Evolutionary conservation across 2,888 invertebrate genomes (phyloP), one percentile per base, ranked within the genome.

Genomic region (Caenorhabditis sinica): DNA sequence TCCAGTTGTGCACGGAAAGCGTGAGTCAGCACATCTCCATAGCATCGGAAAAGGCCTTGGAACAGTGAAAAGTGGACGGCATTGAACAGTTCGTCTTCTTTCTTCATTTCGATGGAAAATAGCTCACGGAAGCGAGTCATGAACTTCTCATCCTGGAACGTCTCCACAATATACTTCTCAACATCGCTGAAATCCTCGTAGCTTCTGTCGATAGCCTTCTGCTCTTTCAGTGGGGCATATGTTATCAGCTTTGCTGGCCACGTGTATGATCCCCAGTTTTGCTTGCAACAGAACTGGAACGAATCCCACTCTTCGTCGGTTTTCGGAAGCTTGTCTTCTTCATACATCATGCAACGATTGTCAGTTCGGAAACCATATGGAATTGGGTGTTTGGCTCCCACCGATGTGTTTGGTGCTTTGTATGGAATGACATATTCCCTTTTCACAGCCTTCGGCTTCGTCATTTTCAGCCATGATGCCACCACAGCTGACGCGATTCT

Each of bases 31-130:
- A 94, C 93, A 88, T 95, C 95, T 25, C 96, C 96, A 93, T 95
- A 96, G 90, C 96, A 95, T 11, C 96, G 94, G 93, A 96, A 96
- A 25, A 97, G 92, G 82, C 95, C 93, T 94, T 96, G 96, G 92
- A 96, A 96, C 80, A 96, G 93, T 15, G 94, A 93, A 93, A 95
- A 95, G 68, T 95, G 94, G 63, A 94, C 94, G 0, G 94, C 94
- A 90, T 95, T 95, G 92, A 96, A 96, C 92, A 95, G 95, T 92
- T 96, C 96, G 83, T 95, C 95, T 30, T 96, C 96, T 91, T 96
- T 96, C 93, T 96, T 96, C 91, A 96, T 96, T 69, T 88, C 89
- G 45, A 89, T 75, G n/a, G 88, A 86, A 65, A 85, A 86, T 15
- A 87, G 71, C n/a, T 82, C 86, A n/a, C 85, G 80, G 65, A 89